Conservation (phyloP, 23 tunicate genomes). For the Ciona savignyi region DNA sequence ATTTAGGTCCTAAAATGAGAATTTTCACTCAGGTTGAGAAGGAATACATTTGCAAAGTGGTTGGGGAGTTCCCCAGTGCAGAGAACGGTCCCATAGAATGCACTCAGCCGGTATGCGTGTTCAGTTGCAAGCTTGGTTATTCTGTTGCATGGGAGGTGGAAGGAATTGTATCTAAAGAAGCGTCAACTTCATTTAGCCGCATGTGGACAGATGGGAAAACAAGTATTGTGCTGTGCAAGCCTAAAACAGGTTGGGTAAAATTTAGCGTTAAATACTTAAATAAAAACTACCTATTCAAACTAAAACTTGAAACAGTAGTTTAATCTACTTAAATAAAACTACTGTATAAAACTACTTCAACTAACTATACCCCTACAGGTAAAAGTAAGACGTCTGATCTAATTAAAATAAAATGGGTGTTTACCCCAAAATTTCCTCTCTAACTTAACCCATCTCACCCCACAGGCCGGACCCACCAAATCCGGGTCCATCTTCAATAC, state of each 20-base stretch:
- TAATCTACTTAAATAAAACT: too few species aligned
- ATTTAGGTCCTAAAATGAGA: too few species aligned
- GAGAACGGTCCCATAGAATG: conserved; percentile 15
- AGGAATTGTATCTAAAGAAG: conserved; percentile 45
- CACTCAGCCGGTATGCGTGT: conserved; percentile 44
- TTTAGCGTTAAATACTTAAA: too few species aligned
- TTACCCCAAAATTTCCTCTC: conserved; percentile 1
- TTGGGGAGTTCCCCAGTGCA: conserved; percentile 76
- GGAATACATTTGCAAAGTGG: conserved; percentile 86
- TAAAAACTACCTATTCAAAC: too few species aligned
- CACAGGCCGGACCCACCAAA: conserved; percentile 96
- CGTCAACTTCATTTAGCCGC: conserved; percentile 38
- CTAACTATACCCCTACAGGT: too few species aligned
- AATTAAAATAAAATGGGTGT: background rate
- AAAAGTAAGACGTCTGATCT: background rate
- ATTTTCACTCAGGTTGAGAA: conserved; percentile 87
- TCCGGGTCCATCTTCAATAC: conserved; percentile 90
- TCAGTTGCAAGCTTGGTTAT: conserved; percentile 49
- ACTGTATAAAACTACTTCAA: too few species aligned
- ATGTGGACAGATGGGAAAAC: conserved; percentile 47
- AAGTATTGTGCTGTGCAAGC: conserved; percentile 69
- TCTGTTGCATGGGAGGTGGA: conserved; percentile 45
- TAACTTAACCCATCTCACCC: too few species aligned
- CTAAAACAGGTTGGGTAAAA: conserved; percentile 65
- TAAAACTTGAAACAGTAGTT: too few species aligned